Base-by-base conservation (phyloP, 2,113 vertebrate species). In the Neotragus pygmaeus region DNA sequence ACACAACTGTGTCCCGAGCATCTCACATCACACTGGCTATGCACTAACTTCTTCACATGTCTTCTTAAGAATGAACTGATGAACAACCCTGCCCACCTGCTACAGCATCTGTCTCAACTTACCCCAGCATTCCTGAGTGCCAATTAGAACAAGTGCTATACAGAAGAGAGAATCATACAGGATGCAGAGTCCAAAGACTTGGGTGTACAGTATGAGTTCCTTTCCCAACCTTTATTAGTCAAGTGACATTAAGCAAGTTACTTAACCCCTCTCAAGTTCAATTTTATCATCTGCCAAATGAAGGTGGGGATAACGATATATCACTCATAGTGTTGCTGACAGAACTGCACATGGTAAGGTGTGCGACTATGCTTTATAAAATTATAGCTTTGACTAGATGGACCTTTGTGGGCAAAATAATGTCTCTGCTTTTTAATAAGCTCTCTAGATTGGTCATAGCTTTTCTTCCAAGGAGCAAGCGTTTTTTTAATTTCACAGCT, bases 201-300 rank as follows among this genome's bases (percentile, higher is more conserved):
- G 28, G 6, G 14, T 64, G 12, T 47, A 84, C 93, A 93, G 11
- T 83, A 7, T 47, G 84, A 96, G 90, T 62, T 51, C 28, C 51
- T 13, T 73, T 82, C 78, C 27, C 36, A 77, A 25, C 8, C 39
- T 93, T 66, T 66, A 85, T 85, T 84, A 95, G 49, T 53, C 70
- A 91, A 91, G 51, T 87, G 70, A 82, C 53, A 92, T 78, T 94
- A 88, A 88, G 49, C 85, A 86, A 94, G 66, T 51, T 55, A 82
- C 36, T 84, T 81, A 55, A 80, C 27, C 62, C 86, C 25, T 58
- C 53, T 92, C 43, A 47, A 43, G 60, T 47, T 93, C 49, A 60
- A 1, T 83, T 91, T 82, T 9, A 80, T 81, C 51, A 91, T 58
- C 88, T 94, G 92, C 25, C 77, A 89, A 66, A 62, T 45, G 60